Conservation (phyloP, 2,113 vertebrate species). For the Hypomesus transpacificus region DNA sequence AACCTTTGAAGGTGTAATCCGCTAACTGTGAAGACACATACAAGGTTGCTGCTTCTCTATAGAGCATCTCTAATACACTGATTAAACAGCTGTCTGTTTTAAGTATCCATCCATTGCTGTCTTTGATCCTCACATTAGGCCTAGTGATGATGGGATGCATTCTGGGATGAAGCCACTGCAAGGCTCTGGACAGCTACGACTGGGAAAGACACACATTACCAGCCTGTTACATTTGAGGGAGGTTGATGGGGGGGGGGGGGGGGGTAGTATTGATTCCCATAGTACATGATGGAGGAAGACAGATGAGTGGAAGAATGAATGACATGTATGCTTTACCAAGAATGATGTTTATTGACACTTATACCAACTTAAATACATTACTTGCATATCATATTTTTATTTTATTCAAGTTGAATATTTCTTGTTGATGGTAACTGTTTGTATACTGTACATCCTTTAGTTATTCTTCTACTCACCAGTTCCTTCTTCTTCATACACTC, state of each 20-base stretch:
- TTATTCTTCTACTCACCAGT: conserved; percentile 79
- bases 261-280: conserved; percentile 57
- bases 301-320: conserved; percentile 60
- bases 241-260: conserved; percentile 31
- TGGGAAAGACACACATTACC: conserved; percentile 8
- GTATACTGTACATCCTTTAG: not conserved
- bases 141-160: conserved; percentile 9
- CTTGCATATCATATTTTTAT: not conserved
- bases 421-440: not conserved
- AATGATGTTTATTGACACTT: conserved; percentile 63
- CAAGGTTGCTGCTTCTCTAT: conserved; percentile 4
- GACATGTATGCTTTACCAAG: conserved; percentile 48
- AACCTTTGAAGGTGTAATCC: conserved; percentile 30
- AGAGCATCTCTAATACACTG: conserved; percentile 3
- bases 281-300: conserved; percentile 41
- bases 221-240: not conserved
- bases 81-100: conserved; percentile 20
- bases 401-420: not conserved
- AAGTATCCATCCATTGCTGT: not conserved
- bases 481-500: conserved; percentile 99
- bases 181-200: conserved; percentile 24
- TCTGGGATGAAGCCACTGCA: not conserved
- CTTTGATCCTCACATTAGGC: not conserved
- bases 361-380: conserved; percentile 6
- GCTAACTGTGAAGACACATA: conserved; percentile 22